Percentiles rank a stretch among this genome's conserved stretches.
phyloP scores from a whole-genome alignment of 2,113 vertebrate genomes.

The Formicarius rufipectus region DNA sequence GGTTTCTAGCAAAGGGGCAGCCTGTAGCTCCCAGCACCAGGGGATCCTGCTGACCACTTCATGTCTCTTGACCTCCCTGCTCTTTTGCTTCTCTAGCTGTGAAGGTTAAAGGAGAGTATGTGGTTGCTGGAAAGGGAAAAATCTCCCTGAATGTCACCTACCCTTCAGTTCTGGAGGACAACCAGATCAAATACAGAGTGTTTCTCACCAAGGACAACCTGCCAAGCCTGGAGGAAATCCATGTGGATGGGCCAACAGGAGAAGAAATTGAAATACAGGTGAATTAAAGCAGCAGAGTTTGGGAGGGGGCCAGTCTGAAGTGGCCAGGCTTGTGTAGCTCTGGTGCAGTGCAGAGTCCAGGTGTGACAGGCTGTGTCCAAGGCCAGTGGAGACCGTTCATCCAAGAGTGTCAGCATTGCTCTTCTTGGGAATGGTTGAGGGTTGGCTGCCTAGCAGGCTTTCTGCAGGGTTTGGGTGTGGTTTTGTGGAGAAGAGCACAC shows the following conservation, averaged over 20 bases:
- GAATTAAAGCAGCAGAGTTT: not conserved
- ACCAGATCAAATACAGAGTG: slow-evolving; percentile 78
- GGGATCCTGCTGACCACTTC: not conserved
- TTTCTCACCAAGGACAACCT: slow-evolving; percentile 82
- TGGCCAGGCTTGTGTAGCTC: not conserved
- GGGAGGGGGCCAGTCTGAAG: not conserved
- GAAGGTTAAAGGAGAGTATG: slow-evolving; percentile 73
- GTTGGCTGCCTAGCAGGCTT: not conserved
- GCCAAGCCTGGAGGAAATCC: slow-evolving; percentile 84
- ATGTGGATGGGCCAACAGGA: slow-evolving; percentile 77
- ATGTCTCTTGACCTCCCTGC: not conserved
- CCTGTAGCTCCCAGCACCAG: not conserved
- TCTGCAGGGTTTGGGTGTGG: not conserved
- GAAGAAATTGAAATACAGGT: slow-evolving; percentile 87
- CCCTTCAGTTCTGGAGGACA: slow-evolving; percentile 87
- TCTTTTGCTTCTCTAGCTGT: slow-evolving; percentile 75
- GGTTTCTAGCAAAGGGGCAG: not conserved
- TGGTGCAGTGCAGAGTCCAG: not conserved
- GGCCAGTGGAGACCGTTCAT: not conserved
- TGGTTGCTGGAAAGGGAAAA: slow-evolving; percentile 80
- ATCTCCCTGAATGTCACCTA: slow-evolving; percentile 79
- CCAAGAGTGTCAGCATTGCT: not conserved
- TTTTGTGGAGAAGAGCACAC: not conserved
- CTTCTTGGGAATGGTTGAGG: not conserved
- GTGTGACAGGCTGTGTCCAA: not conserved